Base-by-base conservation (phyloP, 2,888 invertebrate species). In the Tetanocera ferruginea region DNA sequence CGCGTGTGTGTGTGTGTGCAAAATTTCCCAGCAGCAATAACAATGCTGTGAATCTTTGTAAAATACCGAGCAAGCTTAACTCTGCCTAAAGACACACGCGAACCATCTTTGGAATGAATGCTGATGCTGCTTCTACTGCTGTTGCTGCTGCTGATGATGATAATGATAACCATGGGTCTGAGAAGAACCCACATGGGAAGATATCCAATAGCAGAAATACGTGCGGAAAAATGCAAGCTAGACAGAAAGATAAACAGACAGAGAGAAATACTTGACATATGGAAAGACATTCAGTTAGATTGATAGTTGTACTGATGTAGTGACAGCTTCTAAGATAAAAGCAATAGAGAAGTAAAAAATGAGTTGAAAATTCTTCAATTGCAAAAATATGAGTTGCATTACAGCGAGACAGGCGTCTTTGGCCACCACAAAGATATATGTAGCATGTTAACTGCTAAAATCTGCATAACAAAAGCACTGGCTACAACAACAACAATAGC, bases 21-120 rank as follows among this genome's bases (percentile, higher is more conserved):
- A 14, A 4, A 60, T 28, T 25, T 49, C 49, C 25, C 19, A 49
- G 51, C 25, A 43, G 51, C 37, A 69, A 25, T 25, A 51, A 69
- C 69, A 69, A 52, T 51, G 25, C 49, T 69, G 69, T 25, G 69
- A 69, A 69, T 51, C 49, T 69, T 51, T 49, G 43, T 43, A 5
- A 51, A 69, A 69, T 69, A 69, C 51, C 51, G 69, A 69, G 19
- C 52, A 25, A 51, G 69, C 69, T 43, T 51, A 69, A 51, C 69
- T 51, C 69, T 51, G 69, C 69, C 51, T 25, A 28, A 23, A 69
- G 11, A 69, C 49, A 51, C 25, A 69, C 25, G 69, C 51, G 17
- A 69, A 19, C 25, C 25, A 11, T 43, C 43, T 43, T 43, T 14
- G 43, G 43, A 28, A 25, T 14, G 69, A 69, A 67, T 67, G 66